A percentile compares a stretch with the other conserved stretches of the same genome.
Evolutionary conservation across 1,140 invertebrate genomes (phyloP).

Genomic region (Semibalanus balanoides): DNA sequence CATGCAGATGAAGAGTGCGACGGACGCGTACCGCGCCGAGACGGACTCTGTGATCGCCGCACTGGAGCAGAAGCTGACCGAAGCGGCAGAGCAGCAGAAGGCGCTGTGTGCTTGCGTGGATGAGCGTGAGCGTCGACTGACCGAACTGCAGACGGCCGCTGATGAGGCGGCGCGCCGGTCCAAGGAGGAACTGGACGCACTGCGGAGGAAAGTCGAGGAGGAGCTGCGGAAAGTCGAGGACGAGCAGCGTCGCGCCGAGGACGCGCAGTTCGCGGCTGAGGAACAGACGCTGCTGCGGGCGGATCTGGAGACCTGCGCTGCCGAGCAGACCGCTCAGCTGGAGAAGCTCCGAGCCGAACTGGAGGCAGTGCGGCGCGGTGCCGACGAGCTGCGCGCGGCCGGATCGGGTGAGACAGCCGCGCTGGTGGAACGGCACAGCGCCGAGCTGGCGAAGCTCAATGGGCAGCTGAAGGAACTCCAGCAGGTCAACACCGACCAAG

Average conservation of each 20-base stretch:
- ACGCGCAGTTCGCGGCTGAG: conserved; percentile 33
- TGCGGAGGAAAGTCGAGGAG: conserved; percentile 26
- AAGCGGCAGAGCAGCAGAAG: conserved; percentile 30
- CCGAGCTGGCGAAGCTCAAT: too few species aligned
- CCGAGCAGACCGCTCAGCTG: conserved; percentile 21
- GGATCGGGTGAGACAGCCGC: too few species aligned
- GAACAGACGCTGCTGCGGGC: conserved; percentile 28
- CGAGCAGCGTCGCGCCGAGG: conserved; percentile 31
- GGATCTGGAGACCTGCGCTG: conserved; percentile 35
- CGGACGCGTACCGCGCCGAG: too few species aligned
- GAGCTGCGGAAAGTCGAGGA: conserved; percentile 35
- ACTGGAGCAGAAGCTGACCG: conserved; percentile 31
- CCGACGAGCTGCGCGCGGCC: too few species aligned
- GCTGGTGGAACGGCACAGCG: too few species aligned
- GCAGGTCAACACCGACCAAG: conserved; percentile 31
- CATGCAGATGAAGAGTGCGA: too few species aligned
- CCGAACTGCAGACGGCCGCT: too few species aligned
- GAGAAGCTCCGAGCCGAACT: too few species aligned
- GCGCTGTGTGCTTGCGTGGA: conserved; percentile 23
- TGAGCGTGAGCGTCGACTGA: too few species aligned
- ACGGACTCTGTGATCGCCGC: not conserved
- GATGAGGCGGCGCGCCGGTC: too few species aligned
- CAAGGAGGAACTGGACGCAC: conserved; percentile 7
- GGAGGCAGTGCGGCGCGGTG: too few species aligned
- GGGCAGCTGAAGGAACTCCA: too few species aligned